Evolutionary conservation across 2,797 vertebrate genomes (phyloP).

Genomic region (Diplodus puntazzo): DNA sequence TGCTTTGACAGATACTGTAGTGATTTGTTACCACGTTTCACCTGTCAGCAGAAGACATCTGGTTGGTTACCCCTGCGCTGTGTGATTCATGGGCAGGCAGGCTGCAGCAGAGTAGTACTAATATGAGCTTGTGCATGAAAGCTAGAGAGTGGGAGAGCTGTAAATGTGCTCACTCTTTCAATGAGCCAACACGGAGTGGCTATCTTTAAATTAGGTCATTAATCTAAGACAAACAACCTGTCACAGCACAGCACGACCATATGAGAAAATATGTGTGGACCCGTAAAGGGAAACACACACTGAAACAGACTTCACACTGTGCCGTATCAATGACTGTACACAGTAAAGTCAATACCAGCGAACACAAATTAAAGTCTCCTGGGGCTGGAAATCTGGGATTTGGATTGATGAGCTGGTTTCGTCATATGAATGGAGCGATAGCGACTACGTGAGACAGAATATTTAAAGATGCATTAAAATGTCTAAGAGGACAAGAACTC

Average conservation of each 20-base stretch:
- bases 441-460: not conserved
- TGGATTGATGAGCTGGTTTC: slow-evolving; percentile 5
- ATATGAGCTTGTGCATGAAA: slow-evolving; percentile 34
- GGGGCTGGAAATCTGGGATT: not conserved
- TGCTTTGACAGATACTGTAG: slow-evolving; percentile 55
- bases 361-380: slow-evolving; percentile 6
- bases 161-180: slow-evolving; percentile 39
- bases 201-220: slow-evolving; percentile 56
- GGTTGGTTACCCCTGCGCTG: slow-evolving; percentile 19
- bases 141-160: not conserved
- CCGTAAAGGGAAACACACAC: slow-evolving; percentile 11
- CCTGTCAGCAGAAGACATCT: slow-evolving; percentile 47
- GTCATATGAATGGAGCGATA: not conserved
- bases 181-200: slow-evolving; percentile 8
- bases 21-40: slow-evolving; percentile 54
- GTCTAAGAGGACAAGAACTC: too few relatives aligned
- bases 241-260: slow-evolving; percentile 27
- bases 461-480: not conserved
- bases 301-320: slow-evolving; percentile 20
- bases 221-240: slow-evolving; percentile 56
- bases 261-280: slow-evolving; percentile 20
- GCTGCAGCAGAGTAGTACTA: slow-evolving; percentile 4
- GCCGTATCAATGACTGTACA: not conserved
- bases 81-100: slow-evolving; percentile 32
- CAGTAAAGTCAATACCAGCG: not conserved